Conservation (phyloP, 2,888 invertebrate genomes). For the Escarpia spicata region DNA sequence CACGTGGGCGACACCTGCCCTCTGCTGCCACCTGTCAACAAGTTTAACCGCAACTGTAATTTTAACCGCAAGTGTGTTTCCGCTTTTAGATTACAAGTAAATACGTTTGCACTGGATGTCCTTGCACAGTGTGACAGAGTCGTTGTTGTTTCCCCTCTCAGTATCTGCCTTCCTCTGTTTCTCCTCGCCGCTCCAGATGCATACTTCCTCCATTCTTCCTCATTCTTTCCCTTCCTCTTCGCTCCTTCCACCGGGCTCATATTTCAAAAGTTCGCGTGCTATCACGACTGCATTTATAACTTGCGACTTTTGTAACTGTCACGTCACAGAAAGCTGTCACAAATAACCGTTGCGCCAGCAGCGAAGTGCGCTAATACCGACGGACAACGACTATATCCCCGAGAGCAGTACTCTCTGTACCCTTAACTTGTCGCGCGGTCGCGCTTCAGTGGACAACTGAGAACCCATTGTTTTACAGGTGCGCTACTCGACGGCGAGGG, state of each 20-base stretch:
- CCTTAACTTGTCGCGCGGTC: background rate
- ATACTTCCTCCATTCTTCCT: background rate
- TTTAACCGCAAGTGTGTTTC: background rate
- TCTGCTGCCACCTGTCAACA: background rate
- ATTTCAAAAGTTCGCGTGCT: background rate
- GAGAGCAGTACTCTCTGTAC: background rate
- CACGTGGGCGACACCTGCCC: background rate
- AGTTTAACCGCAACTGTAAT: background rate
- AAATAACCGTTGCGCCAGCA: background rate
- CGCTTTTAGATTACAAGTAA: background rate
- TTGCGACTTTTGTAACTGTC: background rate
- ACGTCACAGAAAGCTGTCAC: constrained; percentile 16
- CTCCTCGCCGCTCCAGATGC: background rate
- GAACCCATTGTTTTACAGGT: background rate
- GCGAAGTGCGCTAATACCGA: background rate
- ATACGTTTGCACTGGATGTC: background rate
- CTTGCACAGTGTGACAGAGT: background rate
- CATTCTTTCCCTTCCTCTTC: background rate
- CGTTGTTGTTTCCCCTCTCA: background rate
- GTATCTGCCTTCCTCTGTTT: background rate
- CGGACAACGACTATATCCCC: background rate
- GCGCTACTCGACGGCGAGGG: background rate
- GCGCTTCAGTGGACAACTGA: background rate
- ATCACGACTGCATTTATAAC: background rate
- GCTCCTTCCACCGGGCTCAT: background rate